Evolutionary conservation across 2,888 invertebrate species (phyloP), one percentile per base, ranked within the genome.

Genomic region (Pomacea canaliculata): DNA sequence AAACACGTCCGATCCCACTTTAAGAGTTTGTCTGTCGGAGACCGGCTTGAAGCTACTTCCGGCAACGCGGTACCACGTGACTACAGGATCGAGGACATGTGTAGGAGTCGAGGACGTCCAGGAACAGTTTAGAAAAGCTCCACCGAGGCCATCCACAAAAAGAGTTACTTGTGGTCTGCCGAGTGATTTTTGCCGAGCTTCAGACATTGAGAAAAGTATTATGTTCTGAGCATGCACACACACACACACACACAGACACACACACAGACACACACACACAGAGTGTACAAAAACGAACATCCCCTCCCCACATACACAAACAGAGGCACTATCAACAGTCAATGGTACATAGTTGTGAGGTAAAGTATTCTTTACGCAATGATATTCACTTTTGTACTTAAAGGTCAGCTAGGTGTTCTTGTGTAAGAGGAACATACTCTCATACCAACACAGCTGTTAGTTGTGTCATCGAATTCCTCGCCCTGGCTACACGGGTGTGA

Each of bases 1-100:
- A 59, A 71, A 73, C 7, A 79, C 81, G 69, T 80, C 79, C n/a
- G 73, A 62, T 18, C 83, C 83, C 16, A 83, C 23, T 46, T 62
- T 48, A 9, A 78, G 65, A 8, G 71, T 71, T 19, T 68, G 66
- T 27, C 70, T 69, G 65, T 37, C 7, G 13, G 72, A 18, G 27
- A 78, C 65, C 10, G 69, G 71, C 60, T 76, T 62, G 27, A 68
- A 65, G 2, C 71, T 56, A 19, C 62, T 71, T 37, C 27, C 2
- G 56, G 37, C 27, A 23, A 48, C 56, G 27, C 62, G 71, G 70
- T 78, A 78, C 78, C 76, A 76, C 63, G 72, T 69, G 62, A 69
- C 18, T 0, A 63, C 62, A 27, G 23, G 60, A 23, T 46, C 60
- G 18, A 69, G 68, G 27, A 46, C 62, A 60, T 9, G 16, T n/a